Percentiles rank a stretch among this genome's conserved stretches.
Conservation (phyloP, 2,113 vertebrate genomes). For the Bubo scandiacus region DNA sequence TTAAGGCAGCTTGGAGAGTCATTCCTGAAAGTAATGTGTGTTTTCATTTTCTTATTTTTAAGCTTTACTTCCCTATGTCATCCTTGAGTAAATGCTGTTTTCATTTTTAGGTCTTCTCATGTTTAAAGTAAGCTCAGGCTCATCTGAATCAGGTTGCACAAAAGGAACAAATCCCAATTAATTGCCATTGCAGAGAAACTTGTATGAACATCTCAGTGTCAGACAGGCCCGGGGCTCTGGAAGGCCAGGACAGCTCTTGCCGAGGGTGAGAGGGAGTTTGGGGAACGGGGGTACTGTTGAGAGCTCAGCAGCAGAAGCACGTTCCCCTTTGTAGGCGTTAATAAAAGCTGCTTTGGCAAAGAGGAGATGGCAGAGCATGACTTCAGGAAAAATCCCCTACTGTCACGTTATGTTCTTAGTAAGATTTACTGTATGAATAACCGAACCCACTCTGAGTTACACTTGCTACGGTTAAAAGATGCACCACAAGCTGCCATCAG, state of each 20-base stretch:
- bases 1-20: background rate
- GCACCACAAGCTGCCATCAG: accelerated
- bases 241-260: background rate
- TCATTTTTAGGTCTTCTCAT: background rate
- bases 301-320: background rate
- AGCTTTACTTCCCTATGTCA: background rate
- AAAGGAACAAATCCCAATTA: background rate
- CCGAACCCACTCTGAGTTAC: background rate
- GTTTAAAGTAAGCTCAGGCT: background rate
- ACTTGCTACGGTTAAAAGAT: background rate
- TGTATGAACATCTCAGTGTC: accelerated
- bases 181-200: accelerated
- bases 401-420: background rate
- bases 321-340: background rate
- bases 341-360: background rate
- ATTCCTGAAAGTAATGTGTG: background rate
- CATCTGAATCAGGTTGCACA: background rate
- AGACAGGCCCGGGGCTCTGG: background rate
- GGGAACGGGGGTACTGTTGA: accelerated
- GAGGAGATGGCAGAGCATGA: background rate
- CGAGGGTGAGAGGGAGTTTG: background rate
- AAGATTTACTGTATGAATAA: background rate
- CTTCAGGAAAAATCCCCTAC: background rate
- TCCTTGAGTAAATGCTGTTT: background rate
- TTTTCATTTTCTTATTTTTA: background rate